Percentiles rank a stretch among this genome's conserved stretches.
Evolutionary conservation across 2,888 invertebrate species (phyloP).

Genomic region (Tortricodes alternella): DNA sequence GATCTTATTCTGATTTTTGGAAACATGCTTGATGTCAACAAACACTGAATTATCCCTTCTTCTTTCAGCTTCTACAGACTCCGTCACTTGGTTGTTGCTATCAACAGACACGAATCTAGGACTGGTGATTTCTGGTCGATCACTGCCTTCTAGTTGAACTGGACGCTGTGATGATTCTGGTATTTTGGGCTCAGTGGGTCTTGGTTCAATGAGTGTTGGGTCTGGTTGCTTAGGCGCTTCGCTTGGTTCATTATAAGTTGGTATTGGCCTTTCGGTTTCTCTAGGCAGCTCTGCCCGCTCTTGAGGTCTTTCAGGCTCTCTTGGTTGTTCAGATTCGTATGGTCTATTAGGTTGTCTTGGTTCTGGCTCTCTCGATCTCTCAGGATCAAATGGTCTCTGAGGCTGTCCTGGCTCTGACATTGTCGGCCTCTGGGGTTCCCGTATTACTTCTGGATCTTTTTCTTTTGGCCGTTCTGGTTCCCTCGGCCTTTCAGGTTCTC

Average conservation of each 20-base stretch:
- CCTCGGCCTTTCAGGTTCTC: slow-evolving; percentile 26
- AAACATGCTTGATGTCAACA: slow-evolving; percentile 54
- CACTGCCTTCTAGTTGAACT: slow-evolving; percentile 24
- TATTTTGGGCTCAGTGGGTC: slow-evolving; percentile 26
- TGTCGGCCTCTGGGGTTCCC: slow-evolving; percentile 23
- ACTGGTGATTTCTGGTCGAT: slow-evolving; percentile 12
- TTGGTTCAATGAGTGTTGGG: slow-evolving; percentile 31
- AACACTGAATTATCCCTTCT: slow-evolving; percentile 53
- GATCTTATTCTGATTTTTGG: slow-evolving; percentile 58
- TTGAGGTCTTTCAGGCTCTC: slow-evolving; percentile 18
- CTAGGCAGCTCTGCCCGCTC: slow-evolving; percentile 21
- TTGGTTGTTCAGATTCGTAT: slow-evolving; percentile 24
- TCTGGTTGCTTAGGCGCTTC: slow-evolving; percentile 31
- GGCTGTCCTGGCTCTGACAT: slow-evolving; percentile 22
- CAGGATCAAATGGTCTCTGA: slow-evolving; percentile 1
- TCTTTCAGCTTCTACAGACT: slow-evolving; percentile 46
- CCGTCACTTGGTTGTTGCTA: slow-evolving; percentile 48
- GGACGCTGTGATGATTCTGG: slow-evolving; percentile 31
- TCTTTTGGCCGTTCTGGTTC: slow-evolving; percentile 34
- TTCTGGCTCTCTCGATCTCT: slow-evolving; percentile 20
- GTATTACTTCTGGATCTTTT: slow-evolving; percentile 18
- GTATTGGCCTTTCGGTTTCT: slow-evolving; percentile 15
- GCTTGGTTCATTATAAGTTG: slow-evolving; percentile 9
- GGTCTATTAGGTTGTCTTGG: slow-evolving; percentile 24
- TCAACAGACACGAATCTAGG: slow-evolving; percentile 49